phyloP scores from a whole-genome alignment of 2,797 vertebrate species.

The Enteromius argenteus region DNA sequence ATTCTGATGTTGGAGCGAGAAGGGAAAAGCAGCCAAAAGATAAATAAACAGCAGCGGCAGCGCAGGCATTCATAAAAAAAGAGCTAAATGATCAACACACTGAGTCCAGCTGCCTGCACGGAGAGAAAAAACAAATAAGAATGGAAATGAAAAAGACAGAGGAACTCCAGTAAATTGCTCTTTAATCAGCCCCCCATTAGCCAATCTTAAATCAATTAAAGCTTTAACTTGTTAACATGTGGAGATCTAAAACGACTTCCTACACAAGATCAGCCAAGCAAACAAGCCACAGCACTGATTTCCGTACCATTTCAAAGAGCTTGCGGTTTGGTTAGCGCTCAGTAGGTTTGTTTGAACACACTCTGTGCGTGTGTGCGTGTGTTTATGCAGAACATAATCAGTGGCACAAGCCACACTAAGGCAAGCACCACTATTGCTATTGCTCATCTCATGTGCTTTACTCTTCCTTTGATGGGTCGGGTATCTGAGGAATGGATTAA shows the following conservation, averaged over 20 bases:
- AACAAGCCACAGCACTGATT: slow-evolving; percentile 45
- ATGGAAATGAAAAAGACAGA: slow-evolving; percentile 75
- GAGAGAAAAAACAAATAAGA: slow-evolving; percentile 80
- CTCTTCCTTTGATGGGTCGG: background rate
- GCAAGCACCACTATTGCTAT: slow-evolving; percentile 20
- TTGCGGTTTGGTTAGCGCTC: slow-evolving; percentile 39
- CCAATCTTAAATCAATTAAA: slow-evolving; percentile 80
- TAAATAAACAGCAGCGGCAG: slow-evolving; percentile 80
- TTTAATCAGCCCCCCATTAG: slow-evolving; percentile 81
- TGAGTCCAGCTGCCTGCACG: slow-evolving; percentile 84
- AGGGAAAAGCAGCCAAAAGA: slow-evolving; percentile 69
- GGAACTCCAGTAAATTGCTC: slow-evolving; percentile 64
- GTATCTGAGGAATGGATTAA: background rate
- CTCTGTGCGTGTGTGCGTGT: slow-evolving; percentile 20
- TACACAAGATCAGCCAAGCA: slow-evolving; percentile 55
- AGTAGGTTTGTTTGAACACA: slow-evolving; percentile 46
- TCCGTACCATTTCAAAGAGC: slow-evolving; percentile 36
- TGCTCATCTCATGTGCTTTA: slow-evolving; percentile 18
- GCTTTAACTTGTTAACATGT: slow-evolving; percentile 76
- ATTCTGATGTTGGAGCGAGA: slow-evolving; percentile 46
- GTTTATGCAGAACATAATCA: slow-evolving; percentile 28
- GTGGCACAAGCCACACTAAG: slow-evolving; percentile 11
- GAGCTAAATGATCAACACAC: slow-evolving; percentile 75
- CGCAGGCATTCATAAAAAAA: slow-evolving; percentile 70
- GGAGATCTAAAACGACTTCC: slow-evolving; percentile 72